Conservation (phyloP, 2,113 vertebrate species). For the Copsychus sechellarum region DNA sequence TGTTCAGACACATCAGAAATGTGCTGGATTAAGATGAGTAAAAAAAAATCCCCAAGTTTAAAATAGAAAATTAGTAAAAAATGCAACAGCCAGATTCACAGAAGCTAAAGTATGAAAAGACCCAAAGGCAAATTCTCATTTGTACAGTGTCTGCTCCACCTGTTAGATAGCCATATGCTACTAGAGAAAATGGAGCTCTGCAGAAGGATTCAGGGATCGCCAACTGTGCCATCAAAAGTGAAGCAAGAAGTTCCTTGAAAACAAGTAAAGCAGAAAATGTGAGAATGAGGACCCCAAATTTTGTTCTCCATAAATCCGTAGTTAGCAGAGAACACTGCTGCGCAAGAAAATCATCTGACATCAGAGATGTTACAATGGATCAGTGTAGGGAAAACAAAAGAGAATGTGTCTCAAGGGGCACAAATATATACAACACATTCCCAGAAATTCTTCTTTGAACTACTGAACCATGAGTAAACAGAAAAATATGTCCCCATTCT, state of each 20-base stretch:
- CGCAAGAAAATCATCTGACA: not conserved
- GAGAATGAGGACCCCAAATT: not conserved
- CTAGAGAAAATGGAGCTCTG: conserved; percentile 22
- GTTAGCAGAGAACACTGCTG: not conserved
- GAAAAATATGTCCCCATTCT: not conserved
- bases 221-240: not conserved
- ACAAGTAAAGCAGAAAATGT: not conserved
- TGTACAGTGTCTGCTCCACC: conserved; percentile 23
- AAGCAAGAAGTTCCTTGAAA: not conserved
- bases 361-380: not conserved
- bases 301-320: not conserved
- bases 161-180: conserved; percentile 53
- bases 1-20: not conserved
- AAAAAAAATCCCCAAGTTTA: not conserved
- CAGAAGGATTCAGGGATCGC: not conserved
- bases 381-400: not conserved
- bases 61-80: conserved; percentile 9
- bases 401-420: not conserved
- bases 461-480: conserved; percentile 53
- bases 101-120: conserved; percentile 31
- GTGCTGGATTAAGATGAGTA: not conserved
- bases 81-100: conserved; percentile 42
- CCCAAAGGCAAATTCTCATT: conserved; percentile 57
- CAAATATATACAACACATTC: not conserved
- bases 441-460: conserved; percentile 44